Percentiles rank a stretch among this genome's conserved stretches.
These are phyloP conservation scores for Synanthedon myopaeformis DNA, from an alignment of 2,888 invertebrate genomes.

Conservation along the genomic window DNA sequence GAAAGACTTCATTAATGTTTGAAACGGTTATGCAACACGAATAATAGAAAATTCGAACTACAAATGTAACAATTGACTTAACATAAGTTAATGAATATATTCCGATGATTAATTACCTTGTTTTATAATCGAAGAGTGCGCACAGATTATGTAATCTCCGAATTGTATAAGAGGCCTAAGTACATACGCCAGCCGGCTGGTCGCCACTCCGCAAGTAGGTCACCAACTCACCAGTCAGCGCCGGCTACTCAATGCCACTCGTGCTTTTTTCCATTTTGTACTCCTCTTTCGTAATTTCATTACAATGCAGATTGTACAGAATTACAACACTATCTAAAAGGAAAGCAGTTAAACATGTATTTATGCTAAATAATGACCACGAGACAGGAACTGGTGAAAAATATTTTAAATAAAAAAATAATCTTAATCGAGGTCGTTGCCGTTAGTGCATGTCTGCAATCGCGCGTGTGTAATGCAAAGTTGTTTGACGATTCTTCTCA, in stretches of 20 bases:
- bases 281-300: neutral
- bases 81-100: neutral
- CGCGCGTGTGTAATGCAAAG: no score
- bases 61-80: no score
- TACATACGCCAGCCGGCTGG: constrained; percentile 2
- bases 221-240: constrained; percentile 1
- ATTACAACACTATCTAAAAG: no score
- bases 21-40: no score
- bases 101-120: constrained; percentile 5
- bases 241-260: constrained; percentile 1
- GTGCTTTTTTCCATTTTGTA: neutral
- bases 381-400: no score
- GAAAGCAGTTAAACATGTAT: no score
- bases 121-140: constrained; percentile 5
- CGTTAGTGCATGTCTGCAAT: no score
- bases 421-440: no score
- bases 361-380: neutral
- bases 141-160: constrained; percentile 3
- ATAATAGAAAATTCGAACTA: no score
- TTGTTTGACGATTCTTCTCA: no score
- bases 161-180: constrained; percentile 2
- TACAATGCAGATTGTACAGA: neutral
- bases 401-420: no score
- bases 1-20: no score
- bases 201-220: neutral